Percentiles rank a stretch among this genome's conserved stretches.
Evolutionary conservation across 2,113 vertebrate genomes (phyloP).

Genomic region (Plectropomus leopardus): DNA sequence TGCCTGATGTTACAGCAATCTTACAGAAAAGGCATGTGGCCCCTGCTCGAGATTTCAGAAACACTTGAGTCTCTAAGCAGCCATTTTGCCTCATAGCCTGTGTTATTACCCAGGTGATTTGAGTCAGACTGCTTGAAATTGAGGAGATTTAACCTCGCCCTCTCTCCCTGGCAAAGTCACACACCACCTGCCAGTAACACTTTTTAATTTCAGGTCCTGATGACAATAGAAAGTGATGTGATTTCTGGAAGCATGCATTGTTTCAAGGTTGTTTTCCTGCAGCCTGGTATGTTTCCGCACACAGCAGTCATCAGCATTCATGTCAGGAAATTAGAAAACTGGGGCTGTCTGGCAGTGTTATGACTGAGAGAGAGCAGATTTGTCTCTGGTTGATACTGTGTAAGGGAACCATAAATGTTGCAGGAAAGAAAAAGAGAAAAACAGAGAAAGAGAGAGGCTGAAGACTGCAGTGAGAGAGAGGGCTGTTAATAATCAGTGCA

Average conservation of each 20-base stretch:
- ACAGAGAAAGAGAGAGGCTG: not conserved
- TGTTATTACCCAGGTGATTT: slow-evolving; percentile 28
- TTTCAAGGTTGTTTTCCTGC: slow-evolving; percentile 43
- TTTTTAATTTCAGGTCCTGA: slow-evolving; percentile 33
- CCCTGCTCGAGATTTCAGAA: slow-evolving; percentile 3
- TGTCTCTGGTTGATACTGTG: slow-evolving; percentile 6
- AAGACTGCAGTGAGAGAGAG: not conserved
- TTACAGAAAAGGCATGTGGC: not conserved
- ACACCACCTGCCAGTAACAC: not conserved
- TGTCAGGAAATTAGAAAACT: slow-evolving; percentile 65
- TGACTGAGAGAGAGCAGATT: slow-evolving; percentile 55
- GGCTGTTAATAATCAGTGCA: not conserved
- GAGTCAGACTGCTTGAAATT: slow-evolving; percentile 29
- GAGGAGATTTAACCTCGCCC: slow-evolving; percentile 30
- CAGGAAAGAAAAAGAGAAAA: slow-evolving; percentile 5
- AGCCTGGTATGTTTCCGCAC: slow-evolving; percentile 33
- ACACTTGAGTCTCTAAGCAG: slow-evolving; percentile 26
- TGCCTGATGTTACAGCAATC: not conserved
- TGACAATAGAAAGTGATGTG: slow-evolving; percentile 13
- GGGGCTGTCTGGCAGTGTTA: slow-evolving; percentile 50
- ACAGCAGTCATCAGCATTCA: slow-evolving; percentile 64
- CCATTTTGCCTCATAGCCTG: slow-evolving; percentile 4
- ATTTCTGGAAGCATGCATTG: slow-evolving; percentile 20
- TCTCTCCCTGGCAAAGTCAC: slow-evolving; percentile 28
- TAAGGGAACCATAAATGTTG: slow-evolving; percentile 24